Evolutionary conservation across 2,888 invertebrate genomes (phyloP).

Genomic region (Cactoblastis cactorum): DNA sequence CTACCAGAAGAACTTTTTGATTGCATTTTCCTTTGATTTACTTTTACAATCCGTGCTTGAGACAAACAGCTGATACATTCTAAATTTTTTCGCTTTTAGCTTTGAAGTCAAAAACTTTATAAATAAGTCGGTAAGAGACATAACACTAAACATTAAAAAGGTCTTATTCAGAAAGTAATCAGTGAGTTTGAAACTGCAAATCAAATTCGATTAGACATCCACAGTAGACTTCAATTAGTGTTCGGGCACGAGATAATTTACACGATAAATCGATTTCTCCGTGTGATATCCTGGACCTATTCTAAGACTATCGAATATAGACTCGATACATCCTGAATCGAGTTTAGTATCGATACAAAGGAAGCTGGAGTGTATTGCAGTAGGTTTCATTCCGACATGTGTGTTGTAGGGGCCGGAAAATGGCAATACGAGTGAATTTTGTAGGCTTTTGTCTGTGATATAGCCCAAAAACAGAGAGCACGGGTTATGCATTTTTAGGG

Average conservation of each 20-base stretch:
- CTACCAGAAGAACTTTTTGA: too few relatives aligned
- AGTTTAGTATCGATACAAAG: background rate
- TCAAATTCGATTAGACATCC: background rate
- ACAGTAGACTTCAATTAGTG: background rate
- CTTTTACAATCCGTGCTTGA: too few relatives aligned
- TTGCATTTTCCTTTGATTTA: too few relatives aligned
- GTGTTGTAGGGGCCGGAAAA: background rate
- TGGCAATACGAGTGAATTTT: background rate
- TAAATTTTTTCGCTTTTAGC: too few relatives aligned
- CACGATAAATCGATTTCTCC: background rate
- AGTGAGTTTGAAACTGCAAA: background rate
- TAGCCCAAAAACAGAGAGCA: too few relatives aligned
- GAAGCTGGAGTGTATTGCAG: background rate
- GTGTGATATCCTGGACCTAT: background rate
- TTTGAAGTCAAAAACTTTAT: too few relatives aligned
- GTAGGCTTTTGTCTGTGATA: too few relatives aligned
- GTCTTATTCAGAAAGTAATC: background rate
- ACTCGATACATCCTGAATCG: slow-evolving; percentile 6
- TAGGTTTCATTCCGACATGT: background rate
- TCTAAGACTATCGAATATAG: background rate
- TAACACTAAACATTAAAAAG: too few relatives aligned
- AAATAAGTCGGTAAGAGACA: too few relatives aligned
- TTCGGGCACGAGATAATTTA: background rate
- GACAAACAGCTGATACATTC: too few relatives aligned
- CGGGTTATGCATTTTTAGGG: too few relatives aligned